phyloP scores from a whole-genome alignment of 2,797 vertebrate genomes.

The Trachurus trachurus region DNA sequence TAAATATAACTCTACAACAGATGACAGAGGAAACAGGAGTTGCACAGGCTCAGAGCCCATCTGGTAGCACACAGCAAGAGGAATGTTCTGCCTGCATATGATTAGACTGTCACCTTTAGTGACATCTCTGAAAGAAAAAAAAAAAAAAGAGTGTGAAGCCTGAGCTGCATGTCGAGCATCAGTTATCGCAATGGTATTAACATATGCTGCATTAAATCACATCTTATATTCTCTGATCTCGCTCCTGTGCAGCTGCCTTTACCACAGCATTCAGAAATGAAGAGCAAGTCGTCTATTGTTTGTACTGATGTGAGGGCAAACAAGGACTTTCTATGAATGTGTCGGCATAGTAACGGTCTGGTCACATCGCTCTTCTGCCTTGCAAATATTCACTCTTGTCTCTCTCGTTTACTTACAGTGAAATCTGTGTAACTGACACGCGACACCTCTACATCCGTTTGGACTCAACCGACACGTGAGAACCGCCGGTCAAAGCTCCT shows the following conservation, averaged over 20 bases:
- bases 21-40: slow-evolving; percentile 12
- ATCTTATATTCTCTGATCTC: not conserved
- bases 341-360: not conserved
- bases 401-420: not conserved
- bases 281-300: not conserved
- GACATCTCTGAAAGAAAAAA: not conserved
- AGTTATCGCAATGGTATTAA: not conserved
- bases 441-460: not conserved
- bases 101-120: slow-evolving; percentile 44
- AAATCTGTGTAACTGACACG: not conserved
- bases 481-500: not conserved
- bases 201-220: not conserved
- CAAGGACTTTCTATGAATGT: not conserved
- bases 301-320: not conserved
- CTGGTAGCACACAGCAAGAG: slow-evolving; percentile 29
- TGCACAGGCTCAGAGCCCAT: slow-evolving; percentile 25
- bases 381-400: not conserved
- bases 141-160: slow-evolving; percentile 10
- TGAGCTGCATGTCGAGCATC: slow-evolving; percentile 5
- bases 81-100: slow-evolving; percentile 25
- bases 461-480: not conserved
- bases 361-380: not conserved
- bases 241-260: not conserved
- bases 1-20: slow-evolving; percentile 38
- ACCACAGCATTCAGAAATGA: not conserved